Percentiles rank a stretch among this genome's conserved stretches.
These are phyloP conservation scores for Leptura quadrifasciata DNA, from an alignment of 2,888 invertebrate species.

Conservation along the genomic window DNA sequence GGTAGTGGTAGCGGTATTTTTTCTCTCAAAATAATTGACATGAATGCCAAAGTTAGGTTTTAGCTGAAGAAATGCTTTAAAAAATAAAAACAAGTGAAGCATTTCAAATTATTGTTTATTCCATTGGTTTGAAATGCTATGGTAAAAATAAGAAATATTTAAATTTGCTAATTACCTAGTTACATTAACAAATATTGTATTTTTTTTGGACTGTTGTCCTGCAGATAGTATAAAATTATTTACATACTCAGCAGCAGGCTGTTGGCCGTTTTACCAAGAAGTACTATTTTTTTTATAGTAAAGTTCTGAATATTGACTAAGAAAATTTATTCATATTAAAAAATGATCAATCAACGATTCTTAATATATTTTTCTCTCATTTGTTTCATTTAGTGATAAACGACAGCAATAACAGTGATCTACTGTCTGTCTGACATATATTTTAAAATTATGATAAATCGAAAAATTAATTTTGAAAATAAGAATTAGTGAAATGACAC, in stretches of 20 bases:
- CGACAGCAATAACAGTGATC: background rate
- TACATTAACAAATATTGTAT: too few relatives aligned
- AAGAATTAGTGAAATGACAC: background rate
- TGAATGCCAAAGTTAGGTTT: slow-evolving; percentile 5
- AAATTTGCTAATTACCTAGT: too few relatives aligned
- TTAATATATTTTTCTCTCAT: background rate
- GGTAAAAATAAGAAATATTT: slow-evolving; percentile 7
- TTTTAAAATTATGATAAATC: background rate
- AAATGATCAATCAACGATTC: too few relatives aligned
- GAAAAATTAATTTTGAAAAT: background rate
- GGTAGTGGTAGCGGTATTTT: background rate
- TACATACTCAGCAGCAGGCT: too few relatives aligned
- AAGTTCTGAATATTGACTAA: too few relatives aligned
- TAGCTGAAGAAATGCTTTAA: background rate
- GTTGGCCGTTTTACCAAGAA: too few relatives aligned
- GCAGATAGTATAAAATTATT: too few relatives aligned
- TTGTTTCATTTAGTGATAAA: background rate
- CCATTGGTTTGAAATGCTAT: background rate
- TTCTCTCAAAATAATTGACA: slow-evolving; percentile 21
- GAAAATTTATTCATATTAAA: too few relatives aligned
- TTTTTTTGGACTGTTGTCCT: too few relatives aligned
- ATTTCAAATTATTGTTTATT: background rate
- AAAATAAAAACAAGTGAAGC: background rate
- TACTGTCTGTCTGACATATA: background rate
- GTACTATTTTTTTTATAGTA: too few relatives aligned